Evolutionary conservation across 2,113 vertebrate genomes (phyloP), one percentile per base, ranked within the genome.

Genomic region (Psephotus haematonotus): DNA sequence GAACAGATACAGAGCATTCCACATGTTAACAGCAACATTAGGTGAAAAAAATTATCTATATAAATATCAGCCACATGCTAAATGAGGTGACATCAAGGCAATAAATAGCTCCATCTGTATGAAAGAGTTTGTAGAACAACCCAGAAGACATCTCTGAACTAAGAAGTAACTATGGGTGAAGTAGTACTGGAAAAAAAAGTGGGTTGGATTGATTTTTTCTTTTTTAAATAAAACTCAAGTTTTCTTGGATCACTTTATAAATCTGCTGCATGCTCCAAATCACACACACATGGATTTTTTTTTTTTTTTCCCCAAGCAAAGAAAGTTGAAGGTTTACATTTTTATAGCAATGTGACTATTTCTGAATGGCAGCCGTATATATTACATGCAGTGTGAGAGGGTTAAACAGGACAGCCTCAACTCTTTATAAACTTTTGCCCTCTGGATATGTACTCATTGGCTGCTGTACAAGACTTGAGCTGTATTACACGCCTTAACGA

Each of bases 401-500:
- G 98, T 98, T 98, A 98, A 98, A 97, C 95, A 97, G 98, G 97
- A 98, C 97, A 93, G 98, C 95, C 98, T 98, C 98, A 84, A 91
- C 98, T 98, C 97, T 97, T 98, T 98, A 97, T 98, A 98, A 98
- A 98, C 98, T 98, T 98, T 98, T 98, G 98, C 98, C 98, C 98
- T 98, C 98, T 98, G 98, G 98, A 98, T 98, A 98, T 98, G 98
- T 98, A 97, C 98, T 98, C 98, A 97, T 98, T 98, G 98, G 98
- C 98, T 97, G 98, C 97, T 70, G 98, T 98, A 98, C 98, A 98
- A 98, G 97, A 88, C 97, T 95, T 47, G 96, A 97, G 98, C 98
- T 98, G 98, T 98, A 98, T 98, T 98, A 99, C 98, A 99, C 98
- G 98, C 99, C 98, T 99, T 99, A 99, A 99, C 99, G 99, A 99